Conservation (phyloP, 92 coral and sea anemone species). For the Virgularia gustaviana region DNA sequence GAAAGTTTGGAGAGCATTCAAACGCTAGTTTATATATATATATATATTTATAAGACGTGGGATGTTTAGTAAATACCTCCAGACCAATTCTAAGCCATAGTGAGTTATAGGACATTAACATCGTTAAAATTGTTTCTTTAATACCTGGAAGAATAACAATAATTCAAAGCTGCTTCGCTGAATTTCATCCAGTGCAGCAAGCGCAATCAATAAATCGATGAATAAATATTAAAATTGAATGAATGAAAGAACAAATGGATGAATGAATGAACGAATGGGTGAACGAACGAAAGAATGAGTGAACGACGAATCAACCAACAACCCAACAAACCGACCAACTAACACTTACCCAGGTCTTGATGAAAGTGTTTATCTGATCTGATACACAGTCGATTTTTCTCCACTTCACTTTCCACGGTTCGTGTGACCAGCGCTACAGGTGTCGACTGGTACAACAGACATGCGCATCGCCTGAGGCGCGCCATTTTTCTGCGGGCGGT, state of each 20-base stretch:
- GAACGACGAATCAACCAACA: too few species aligned
- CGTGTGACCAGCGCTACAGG: slow-evolving; percentile 69
- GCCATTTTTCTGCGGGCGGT: slow-evolving; percentile 95
- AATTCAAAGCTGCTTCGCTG: too few species aligned
- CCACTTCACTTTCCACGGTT: slow-evolving; percentile 87
- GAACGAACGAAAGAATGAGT: too few species aligned
- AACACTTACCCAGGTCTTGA: slow-evolving; percentile 82
- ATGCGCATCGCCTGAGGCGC: slow-evolving; percentile 82
- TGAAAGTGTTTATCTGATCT: slow-evolving; percentile 84
- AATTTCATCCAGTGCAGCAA: too few species aligned
- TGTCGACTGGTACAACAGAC: slow-evolving; percentile 85
- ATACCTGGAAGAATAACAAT: slow-evolving; percentile 61
- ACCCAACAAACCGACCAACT: too few species aligned
- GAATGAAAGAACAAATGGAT: too few species aligned
- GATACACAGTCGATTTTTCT: slow-evolving; percentile 73
- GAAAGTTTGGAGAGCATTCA: too few species aligned
- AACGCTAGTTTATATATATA: too few species aligned
- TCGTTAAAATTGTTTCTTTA: slow-evolving; percentile 68
- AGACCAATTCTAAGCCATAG: slow-evolving; percentile 98
- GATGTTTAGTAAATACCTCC: too few species aligned
- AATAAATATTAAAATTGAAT: neutral
- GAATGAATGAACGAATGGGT: too few species aligned
- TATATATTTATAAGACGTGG: too few species aligned
- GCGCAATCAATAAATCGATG: neutral
- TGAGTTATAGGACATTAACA: slow-evolving; percentile 81